Percentiles rank a stretch among this genome's conserved stretches.
These are phyloP conservation scores for Neosilurus mollespiculum DNA, from an alignment of 2,797 vertebrate species.

Conservation along the genomic window DNA sequence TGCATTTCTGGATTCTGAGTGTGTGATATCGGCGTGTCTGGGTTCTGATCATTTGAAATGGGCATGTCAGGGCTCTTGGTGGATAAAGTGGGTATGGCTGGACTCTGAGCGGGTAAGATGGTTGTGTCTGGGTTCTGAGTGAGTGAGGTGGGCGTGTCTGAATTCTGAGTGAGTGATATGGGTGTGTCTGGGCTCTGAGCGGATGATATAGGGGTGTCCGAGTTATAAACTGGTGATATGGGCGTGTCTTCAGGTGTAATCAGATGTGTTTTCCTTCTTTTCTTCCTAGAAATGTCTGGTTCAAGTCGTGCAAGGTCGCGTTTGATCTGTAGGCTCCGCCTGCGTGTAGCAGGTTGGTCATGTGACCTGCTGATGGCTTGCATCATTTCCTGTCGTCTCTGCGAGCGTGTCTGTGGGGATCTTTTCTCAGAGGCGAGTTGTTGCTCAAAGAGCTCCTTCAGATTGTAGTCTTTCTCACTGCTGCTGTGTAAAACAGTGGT, in stretches of 20 bases:
- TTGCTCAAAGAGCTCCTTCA: slow-evolving; percentile 85
- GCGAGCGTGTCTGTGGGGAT: slow-evolving; percentile 86
- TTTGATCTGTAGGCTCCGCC: slow-evolving; percentile 85
- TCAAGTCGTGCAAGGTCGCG: slow-evolving; percentile 83
- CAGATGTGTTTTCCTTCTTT: slow-evolving; percentile 57
- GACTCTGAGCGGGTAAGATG: not conserved
- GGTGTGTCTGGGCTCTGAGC: not conserved
- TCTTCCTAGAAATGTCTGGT: slow-evolving; percentile 73
- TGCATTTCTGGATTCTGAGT: not conserved
- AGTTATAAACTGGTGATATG: no score
- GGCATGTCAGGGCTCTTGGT: not conserved
- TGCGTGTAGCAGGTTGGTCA: slow-evolving; percentile 77
- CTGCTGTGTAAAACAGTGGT: slow-evolving; percentile 85
- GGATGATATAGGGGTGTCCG: not conserved
- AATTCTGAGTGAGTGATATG: not conserved
- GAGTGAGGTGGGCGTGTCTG: not conserved
- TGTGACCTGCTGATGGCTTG: slow-evolving; percentile 76
- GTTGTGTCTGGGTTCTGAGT: not conserved
- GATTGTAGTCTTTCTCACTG: slow-evolving; percentile 82
- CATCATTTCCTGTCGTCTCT: slow-evolving; percentile 81
- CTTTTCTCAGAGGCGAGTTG: slow-evolving; percentile 81
- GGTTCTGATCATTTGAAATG: not conserved
- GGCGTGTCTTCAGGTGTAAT: not conserved
- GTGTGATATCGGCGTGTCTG: not conserved
- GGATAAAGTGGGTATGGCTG: not conserved